Percentiles rank a stretch among this genome's conserved stretches.
These are phyloP conservation scores for Triplophysa dalaica DNA, from an alignment of 2,113 vertebrate species.

Conservation along the genomic window DNA sequence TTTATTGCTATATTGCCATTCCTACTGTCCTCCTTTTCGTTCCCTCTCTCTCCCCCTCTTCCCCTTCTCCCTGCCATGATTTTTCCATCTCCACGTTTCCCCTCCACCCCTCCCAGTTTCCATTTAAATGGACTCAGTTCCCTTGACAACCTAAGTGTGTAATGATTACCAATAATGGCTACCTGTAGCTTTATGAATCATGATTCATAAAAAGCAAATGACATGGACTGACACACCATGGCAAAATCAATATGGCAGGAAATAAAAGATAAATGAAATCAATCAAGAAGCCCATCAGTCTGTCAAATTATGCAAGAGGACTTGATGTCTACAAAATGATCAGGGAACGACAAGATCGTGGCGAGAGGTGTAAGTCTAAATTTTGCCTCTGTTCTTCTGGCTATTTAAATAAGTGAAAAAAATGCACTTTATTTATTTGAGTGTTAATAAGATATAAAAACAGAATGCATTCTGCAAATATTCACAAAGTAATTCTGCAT, in stretches of 20 bases:
- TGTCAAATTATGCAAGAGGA: slow-evolving; percentile 48
- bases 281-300: slow-evolving; percentile 47
- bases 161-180: slow-evolving; percentile 59
- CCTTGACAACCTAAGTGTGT: slow-evolving; percentile 57
- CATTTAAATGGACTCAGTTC: slow-evolving; percentile 46
- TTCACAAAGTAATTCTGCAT: neutral
- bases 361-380: neutral
- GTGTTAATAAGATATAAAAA: neutral
- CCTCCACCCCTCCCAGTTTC: slow-evolving; percentile 30
- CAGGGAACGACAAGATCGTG: slow-evolving; percentile 19
- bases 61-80: slow-evolving; percentile 31
- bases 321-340: slow-evolving; percentile 45
- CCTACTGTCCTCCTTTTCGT: slow-evolving; percentile 52
- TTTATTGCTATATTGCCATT: slow-evolving; percentile 15
- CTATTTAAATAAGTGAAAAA: neutral
- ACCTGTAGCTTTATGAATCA: slow-evolving; percentile 52
- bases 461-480: neutral
- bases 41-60: slow-evolving; percentile 45
- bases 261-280: slow-evolving; percentile 54
- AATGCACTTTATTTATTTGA: neutral
- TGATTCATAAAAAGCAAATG: slow-evolving; percentile 56
- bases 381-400: neutral
- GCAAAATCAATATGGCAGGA: slow-evolving; percentile 50
- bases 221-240: slow-evolving; percentile 43
- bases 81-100: slow-evolving; percentile 31